Conservation (phyloP, 64 coral and sea anemone species). For the Porites australiensis region DNA sequence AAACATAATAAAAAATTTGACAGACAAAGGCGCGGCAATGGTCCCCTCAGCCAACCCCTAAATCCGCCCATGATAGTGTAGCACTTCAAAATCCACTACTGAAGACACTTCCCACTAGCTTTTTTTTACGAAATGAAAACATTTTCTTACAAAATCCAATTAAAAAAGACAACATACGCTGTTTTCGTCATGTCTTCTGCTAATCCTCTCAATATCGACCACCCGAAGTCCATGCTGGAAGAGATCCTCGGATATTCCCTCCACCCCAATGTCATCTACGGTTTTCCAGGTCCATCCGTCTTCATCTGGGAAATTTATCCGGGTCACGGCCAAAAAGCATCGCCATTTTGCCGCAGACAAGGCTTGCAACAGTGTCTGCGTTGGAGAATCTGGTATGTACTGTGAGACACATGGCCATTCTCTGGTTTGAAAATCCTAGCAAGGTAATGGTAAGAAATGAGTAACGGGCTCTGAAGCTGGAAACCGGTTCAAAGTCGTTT, state of each 20-base stretch:
- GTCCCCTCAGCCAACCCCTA: too few relatives aligned
- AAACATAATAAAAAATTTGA: too few relatives aligned
- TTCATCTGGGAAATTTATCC: slow-evolving; percentile 48
- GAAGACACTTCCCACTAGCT: too few relatives aligned
- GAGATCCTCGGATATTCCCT: slow-evolving; percentile 24
- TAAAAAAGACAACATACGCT: neutral
- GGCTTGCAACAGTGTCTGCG: neutral
- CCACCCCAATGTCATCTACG: slow-evolving; percentile 49
- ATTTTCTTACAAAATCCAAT: neutral
- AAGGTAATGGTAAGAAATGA: neutral
- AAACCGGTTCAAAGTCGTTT: too few relatives aligned
- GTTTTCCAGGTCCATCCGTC: slow-evolving; percentile 37
- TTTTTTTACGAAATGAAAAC: too few relatives aligned
- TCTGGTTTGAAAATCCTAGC: neutral
- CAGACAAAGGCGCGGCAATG: too few relatives aligned
- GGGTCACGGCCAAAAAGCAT: slow-evolving; percentile 67
- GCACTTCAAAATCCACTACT: too few relatives aligned
- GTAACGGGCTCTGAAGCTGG: too few relatives aligned
- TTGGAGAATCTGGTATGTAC: slow-evolving; percentile 29
- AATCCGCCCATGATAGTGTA: too few relatives aligned
- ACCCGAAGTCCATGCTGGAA: slow-evolving; percentile 36
- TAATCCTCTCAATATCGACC: slow-evolving; percentile 8
- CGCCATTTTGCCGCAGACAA: slow-evolving; percentile 31
- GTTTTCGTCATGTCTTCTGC: neutral
- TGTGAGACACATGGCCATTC: neutral